phyloP scores from a whole-genome alignment of 2,888 invertebrate genomes.

The Chalcis sispes region DNA sequence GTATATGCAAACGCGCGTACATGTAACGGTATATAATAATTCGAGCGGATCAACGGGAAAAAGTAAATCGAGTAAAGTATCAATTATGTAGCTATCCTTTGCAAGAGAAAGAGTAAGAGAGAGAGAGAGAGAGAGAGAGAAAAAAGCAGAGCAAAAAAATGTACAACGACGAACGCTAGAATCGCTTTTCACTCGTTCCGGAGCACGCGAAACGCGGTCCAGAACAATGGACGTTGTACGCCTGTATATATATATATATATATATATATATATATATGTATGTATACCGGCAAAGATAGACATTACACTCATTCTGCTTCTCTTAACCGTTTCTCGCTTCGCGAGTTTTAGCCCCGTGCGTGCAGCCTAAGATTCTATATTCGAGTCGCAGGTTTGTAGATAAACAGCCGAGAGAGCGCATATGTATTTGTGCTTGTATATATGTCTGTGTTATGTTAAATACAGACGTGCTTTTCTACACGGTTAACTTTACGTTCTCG shows the following conservation, averaged over 20 bases:
- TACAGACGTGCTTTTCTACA: not conserved
- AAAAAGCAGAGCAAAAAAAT: too few species aligned
- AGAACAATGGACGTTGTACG: conserved; percentile 23
- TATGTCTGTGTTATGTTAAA: too few species aligned
- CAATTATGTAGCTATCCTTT: too few species aligned
- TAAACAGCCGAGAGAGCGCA: conserved; percentile 7
- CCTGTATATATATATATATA: not conserved
- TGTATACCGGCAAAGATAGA: not conserved
- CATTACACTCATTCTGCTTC: not conserved
- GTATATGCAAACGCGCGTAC: too few species aligned
- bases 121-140: not conserved
- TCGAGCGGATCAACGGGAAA: too few species aligned
- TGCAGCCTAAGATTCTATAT: not conserved
- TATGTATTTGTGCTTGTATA: not conserved
- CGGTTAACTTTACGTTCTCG: not conserved
- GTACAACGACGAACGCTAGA: too few species aligned
- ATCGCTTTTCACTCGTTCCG: too few species aligned
- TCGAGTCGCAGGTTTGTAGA: not conserved
- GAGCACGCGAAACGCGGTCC: conserved; percentile 5
- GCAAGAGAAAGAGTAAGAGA: too few species aligned
- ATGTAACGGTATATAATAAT: too few species aligned
- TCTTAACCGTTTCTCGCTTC: conserved; percentile 2
- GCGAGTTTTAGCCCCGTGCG: not conserved
- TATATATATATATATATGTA: too few species aligned
- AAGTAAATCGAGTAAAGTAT: too few species aligned